A percentile compares a stretch with the other conserved stretches of the same genome.
Evolutionary conservation across 2,113 vertebrate species (phyloP).

Genomic region (Astur gentilis): DNA sequence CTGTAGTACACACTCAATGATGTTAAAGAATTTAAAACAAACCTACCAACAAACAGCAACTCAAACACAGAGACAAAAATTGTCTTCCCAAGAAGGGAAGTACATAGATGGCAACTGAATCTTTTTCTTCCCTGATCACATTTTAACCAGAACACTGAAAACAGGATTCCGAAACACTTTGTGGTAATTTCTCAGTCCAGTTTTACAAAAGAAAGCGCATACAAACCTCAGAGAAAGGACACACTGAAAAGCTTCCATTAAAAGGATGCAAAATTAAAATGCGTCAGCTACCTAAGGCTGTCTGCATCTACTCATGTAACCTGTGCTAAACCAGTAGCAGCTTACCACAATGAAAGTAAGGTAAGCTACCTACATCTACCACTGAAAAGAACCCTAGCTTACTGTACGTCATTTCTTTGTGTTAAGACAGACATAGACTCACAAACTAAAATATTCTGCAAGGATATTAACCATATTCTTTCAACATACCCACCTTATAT

Average conservation of each 20-base stretch:
- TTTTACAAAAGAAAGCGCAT: not conserved
- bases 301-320: not conserved
- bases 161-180: not conserved
- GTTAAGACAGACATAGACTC: not conserved
- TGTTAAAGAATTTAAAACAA: not conserved
- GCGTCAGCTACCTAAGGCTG: not conserved
- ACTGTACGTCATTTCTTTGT: not conserved
- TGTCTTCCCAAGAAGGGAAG: not conserved
- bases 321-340: not conserved
- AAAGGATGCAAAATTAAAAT: not conserved
- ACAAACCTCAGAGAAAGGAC: not conserved
- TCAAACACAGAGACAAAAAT: not conserved
- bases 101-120: not conserved
- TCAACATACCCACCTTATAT: not conserved
- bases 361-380: not conserved
- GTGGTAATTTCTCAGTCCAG: not conserved
- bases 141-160: not conserved
- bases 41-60: not conserved
- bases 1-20: not conserved
- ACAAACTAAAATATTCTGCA: not conserved
- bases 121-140: not conserved
- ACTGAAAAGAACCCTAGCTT: not conserved
- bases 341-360: not conserved
- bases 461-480: not conserved
- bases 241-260: not conserved